Evolutionary conservation across 2,113 vertebrate species (phyloP), one percentile per base, ranked within the genome.

Genomic region (Calonectris borealis): DNA sequence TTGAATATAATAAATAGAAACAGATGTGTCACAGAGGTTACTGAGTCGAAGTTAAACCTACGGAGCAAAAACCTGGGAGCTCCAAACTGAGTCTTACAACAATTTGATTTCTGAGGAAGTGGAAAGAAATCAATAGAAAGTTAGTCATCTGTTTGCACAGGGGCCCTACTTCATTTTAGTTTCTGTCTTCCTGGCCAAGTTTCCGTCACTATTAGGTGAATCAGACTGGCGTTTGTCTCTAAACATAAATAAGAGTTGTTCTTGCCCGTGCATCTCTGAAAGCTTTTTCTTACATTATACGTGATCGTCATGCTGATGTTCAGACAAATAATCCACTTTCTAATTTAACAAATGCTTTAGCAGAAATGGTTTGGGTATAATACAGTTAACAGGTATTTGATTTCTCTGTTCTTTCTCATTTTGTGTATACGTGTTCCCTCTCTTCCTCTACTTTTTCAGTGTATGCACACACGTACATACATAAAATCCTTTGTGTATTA

Each of bases 71-170:
- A 64, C 31, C 61, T 62, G 40, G 34, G 72, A 80, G 38, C 82
- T 94, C 44, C 73, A 77, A 64, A 87, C 65, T 57, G 48, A 93
- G 36, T 51, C 79, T 92, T 89, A 27, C 1, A 75, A 84, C 42
- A 71, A 80, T 97, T 94, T 55, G 54, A 93, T 95, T 95, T 60
- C 71, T 83, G 64, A 96, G 68, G 75, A 93, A 91, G 87, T 75
- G 44, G 95, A 84, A 88, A 92, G 73, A 90, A 95, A 97, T 96
- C 93, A 88, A 95, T 93, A 90, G 71, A 69, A 92, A 94, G 81
- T 79, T 87, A 87, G 25, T 92, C 65, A 96, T 91, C 93, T 36
- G 31, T 95, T 97, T 97, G 91, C 81, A 88, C 32, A 69, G 64
- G 92, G 79, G 4, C 54, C n/a, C 13, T 81, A 54, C 76, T 93